phyloP scores from a whole-genome alignment of 2,888 invertebrate genomes.

The Lasioglossum calceatum region DNA sequence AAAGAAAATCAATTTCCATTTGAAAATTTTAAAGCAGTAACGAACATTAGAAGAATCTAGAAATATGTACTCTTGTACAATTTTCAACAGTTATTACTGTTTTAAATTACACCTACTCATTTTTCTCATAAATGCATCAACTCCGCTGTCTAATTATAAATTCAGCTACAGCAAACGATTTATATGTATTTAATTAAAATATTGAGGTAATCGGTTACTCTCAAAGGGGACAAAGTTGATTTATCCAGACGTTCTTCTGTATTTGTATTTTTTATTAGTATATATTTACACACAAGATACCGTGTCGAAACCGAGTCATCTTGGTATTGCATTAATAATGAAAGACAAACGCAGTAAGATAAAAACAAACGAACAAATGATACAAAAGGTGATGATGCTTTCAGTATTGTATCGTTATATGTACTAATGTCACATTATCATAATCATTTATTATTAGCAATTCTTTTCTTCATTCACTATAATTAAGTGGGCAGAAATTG shows the following conservation, averaged over 20 bases:
- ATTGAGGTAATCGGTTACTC: neutral
- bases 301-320: conserved; percentile 78
- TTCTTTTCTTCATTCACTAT: conserved; percentile 67
- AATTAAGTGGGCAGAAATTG: conserved; percentile 80
- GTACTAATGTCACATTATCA: conserved; percentile 70
- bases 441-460: conserved; percentile 73
- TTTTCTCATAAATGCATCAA: too few species aligned
- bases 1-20: too few species aligned
- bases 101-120: too few species aligned
- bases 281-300: conserved; percentile 82
- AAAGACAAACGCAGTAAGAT: conserved; percentile 84
- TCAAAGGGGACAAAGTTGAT: neutral
- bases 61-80: too few species aligned
- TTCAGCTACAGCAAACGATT: too few species aligned
- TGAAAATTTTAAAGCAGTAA: too few species aligned
- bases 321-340: conserved; percentile 83
- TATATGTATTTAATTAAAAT: neutral
- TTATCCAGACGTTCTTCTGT: conserved; percentile 83
- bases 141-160: too few species aligned
- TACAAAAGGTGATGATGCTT: conserved; percentile 82
- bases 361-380: conserved; percentile 83
- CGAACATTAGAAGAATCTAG: too few species aligned
- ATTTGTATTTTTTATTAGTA: conserved; percentile 81
- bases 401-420: conserved; percentile 74
- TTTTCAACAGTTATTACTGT: too few species aligned